Conservation (phyloP, 1,140 invertebrate genomes). For the Tachypleus tridentatus region DNA sequence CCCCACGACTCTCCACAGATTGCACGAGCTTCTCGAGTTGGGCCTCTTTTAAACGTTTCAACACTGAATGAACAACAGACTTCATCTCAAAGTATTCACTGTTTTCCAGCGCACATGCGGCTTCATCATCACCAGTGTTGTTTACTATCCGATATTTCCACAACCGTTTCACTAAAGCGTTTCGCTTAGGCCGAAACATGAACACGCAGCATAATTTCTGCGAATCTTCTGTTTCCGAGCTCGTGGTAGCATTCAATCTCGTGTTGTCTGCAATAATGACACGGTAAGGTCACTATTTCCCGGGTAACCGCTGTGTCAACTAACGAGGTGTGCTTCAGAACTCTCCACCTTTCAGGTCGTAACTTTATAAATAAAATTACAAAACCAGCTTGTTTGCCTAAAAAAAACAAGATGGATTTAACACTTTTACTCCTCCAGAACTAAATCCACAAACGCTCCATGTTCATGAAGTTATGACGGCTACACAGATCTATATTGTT, state of each 20-base stretch:
- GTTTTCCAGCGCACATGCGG: background rate
- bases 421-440: background rate
- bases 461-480: no score
- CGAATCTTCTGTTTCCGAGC: slow-evolving; percentile 1
- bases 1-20: slow-evolving; percentile 47
- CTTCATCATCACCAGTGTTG: slow-evolving; percentile 29
- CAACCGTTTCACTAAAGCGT: slow-evolving; percentile 50
- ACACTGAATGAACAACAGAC: slow-evolving; percentile 39
- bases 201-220: slow-evolving; percentile 43
- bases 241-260: slow-evolving; percentile 1
- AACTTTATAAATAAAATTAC: no score
- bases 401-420: background rate
- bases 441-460: background rate
- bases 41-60: slow-evolving; percentile 50
- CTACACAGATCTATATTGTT: no score
- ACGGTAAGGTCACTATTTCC: background rate
- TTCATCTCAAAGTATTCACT: slow-evolving; percentile 26
- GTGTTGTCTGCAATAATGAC: background rate
- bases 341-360: no score
- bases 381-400: no score
- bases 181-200: slow-evolving; percentile 57
- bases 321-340: background rate
- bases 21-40: slow-evolving; percentile 50
- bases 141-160: slow-evolving; percentile 49
- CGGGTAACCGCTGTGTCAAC: background rate